Evolutionary conservation across 1,140 invertebrate species (phyloP).

Genomic region (Octopus sinensis): DNA sequence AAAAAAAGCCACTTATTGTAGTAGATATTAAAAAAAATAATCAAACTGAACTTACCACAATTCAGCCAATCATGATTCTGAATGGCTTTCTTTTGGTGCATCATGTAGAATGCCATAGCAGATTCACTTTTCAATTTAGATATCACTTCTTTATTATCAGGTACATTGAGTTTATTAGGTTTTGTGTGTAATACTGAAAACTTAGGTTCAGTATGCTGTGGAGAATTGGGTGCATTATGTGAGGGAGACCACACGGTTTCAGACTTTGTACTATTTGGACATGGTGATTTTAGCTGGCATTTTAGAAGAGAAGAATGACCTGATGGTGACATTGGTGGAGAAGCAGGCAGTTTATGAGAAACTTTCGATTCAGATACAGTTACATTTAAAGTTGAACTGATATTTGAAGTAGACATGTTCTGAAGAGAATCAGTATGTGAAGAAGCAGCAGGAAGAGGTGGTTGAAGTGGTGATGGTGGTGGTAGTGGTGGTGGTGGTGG

Average conservation of each 20-base stretch:
- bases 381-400: not conserved
- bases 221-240: not conserved
- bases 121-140: constrained; percentile 38
- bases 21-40: too few relatives aligned
- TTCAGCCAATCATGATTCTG: constrained; percentile 53
- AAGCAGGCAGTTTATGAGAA: not conserved
- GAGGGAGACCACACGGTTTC: not conserved
- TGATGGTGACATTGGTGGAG: not conserved
- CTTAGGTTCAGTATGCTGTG: constrained; percentile 11
- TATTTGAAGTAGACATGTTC: not conserved
- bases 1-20: too few relatives aligned
- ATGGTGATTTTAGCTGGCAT: not conserved
- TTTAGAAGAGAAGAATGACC: not conserved
- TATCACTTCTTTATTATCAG: constrained; percentile 37
- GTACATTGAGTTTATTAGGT: constrained; percentile 33
- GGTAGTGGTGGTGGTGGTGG: constrained; percentile 5
- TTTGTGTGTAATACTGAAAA: constrained; percentile 30
- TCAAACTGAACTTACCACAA: constrained; percentile 49
- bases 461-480: not conserved
- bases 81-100: constrained; percentile 41
- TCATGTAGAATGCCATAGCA: constrained; percentile 42
- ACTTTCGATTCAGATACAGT: not conserved
- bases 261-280: not conserved
- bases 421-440: not conserved
- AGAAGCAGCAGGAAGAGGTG: not conserved